Evolutionary conservation across 2,113 vertebrate genomes (phyloP), one percentile per base, ranked within the genome.

Genomic region (Acanthisitta chloris): DNA sequence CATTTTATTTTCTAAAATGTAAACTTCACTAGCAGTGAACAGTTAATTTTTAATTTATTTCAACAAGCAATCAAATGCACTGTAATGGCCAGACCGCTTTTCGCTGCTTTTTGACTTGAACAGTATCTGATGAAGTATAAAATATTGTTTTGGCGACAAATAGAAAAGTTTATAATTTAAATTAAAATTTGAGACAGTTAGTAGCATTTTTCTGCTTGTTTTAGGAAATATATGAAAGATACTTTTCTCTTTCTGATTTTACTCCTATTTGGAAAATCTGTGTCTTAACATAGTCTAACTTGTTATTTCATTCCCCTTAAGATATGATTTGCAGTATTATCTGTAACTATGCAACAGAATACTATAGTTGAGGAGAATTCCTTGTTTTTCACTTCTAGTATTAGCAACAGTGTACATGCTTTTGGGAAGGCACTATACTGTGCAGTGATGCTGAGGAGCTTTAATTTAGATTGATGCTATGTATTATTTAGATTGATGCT

Each of bases 151-250:
- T 92, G 77, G 54, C 96, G 74, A 95, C 49, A 93, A 82, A 62
- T 78, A 73, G 6, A 48, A 72, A 93, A 95, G 43, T 95, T 97
- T 86, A 55, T 85, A 90, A 91, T 86, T 72, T 59, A 59, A 94
- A 91, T 86, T 91, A 92, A 97, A 97, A 96, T 97, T 96, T 89
- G 94, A 96, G 80, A 90, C 54, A 95, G 36, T 58, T 80, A 7
- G 49, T 54, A 77, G 36, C 26, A 95, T 97, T 96, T 96, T 88
- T 40, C 49, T 92, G 51, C 29, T 90, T 80, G 59, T 76, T 93
- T 86, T 94, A 82, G 45, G 92, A 93, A 97, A 91, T 69, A 12
- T 21, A 66, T 58, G 38, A 94, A 96, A 96, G 96, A 61, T 74
- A 70, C 10, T 20, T 54, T 8, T 51, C 49, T 33, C 7, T 79